Conservation (phyloP, 2,797 vertebrate genomes). For the Myotis daubentonii region DNA sequence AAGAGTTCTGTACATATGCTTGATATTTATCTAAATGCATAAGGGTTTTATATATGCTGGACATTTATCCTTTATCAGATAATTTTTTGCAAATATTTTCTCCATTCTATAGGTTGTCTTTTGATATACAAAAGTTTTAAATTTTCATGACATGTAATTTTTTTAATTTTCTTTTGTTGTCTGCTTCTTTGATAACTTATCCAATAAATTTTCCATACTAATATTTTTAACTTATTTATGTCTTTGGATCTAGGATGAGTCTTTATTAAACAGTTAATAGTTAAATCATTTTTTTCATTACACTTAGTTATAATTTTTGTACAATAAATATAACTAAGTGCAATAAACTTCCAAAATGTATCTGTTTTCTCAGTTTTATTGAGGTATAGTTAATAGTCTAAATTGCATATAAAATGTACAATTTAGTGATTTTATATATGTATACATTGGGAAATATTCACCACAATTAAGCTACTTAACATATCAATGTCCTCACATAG, state of each 20-base stretch:
- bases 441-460: neutral
- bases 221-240: neutral
- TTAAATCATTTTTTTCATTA: neutral
- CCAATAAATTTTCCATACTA: neutral
- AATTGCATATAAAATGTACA: neutral
- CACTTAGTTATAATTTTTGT: neutral
- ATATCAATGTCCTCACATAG: neutral
- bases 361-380: neutral
- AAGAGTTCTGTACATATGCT: neutral
- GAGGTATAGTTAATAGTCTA: neutral
- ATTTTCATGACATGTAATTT: neutral
- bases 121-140: neutral
- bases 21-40: neutral
- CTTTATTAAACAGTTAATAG: neutral
- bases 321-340: neutral
- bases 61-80: neutral
- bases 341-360: too few relatives aligned
- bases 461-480: neutral
- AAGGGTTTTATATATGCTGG: neutral
- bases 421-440: neutral
- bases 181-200: neutral
- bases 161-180: neutral
- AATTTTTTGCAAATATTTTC: neutral
- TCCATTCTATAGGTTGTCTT: neutral
- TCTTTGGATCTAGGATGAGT: neutral